Percentiles rank a stretch among this genome's conserved stretches.
phyloP scores from a whole-genome alignment of 2,113 vertebrate genomes.

The Eulemur macaco region DNA sequence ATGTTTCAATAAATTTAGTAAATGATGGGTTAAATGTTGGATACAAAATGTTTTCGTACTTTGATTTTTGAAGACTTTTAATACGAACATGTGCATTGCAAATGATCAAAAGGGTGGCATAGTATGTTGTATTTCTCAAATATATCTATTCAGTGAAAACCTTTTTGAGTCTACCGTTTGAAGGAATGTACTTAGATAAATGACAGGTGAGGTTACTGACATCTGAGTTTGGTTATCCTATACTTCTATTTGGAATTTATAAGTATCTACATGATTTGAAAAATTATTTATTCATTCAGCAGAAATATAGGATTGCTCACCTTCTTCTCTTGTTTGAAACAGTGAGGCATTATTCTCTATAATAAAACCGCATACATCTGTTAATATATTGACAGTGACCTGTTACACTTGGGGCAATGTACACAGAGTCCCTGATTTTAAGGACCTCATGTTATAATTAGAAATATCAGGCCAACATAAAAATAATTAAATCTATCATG shows the following conservation, averaged over 20 bases:
- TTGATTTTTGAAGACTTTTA: not conserved
- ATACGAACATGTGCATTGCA: not conserved
- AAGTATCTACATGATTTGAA: constrained; percentile 15
- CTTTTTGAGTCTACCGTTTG: not conserved
- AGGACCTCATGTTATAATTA: not conserved
- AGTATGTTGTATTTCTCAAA: not conserved
- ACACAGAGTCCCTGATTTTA: not conserved
- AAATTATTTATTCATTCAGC: not conserved
- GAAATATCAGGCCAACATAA: not conserved
- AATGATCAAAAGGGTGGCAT: not conserved
- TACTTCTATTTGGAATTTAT: constrained; percentile 5
- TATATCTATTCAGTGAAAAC: not conserved
- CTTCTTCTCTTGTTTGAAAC: not conserved
- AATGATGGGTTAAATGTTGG: not conserved
- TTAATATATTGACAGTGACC: not conserved
- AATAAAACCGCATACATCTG: not conserved
- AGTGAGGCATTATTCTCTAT: not conserved
- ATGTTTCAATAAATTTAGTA: not conserved
- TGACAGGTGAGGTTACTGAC: not conserved
- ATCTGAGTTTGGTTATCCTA: not conserved
- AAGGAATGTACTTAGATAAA: not conserved
- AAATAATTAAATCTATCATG: constrained; percentile 29
- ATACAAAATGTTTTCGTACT: not conserved
- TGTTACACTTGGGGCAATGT: not conserved
- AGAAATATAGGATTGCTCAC: not conserved